These are phyloP conservation scores for Tapera naevia DNA, from an alignment of 2,797 vertebrate species.

Conservation along the genomic window DNA sequence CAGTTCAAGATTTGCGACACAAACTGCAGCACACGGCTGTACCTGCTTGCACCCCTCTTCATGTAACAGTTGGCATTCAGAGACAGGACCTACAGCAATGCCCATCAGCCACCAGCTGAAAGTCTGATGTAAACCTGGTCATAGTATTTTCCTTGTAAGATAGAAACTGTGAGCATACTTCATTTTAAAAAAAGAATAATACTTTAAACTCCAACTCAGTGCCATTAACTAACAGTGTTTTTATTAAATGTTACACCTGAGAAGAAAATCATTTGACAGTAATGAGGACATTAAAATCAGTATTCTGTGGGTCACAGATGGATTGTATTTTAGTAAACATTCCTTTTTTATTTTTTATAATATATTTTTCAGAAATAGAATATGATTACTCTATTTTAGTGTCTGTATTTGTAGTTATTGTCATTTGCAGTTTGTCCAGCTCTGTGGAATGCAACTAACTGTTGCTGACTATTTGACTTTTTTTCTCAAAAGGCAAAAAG, in stretches of 20 bases:
- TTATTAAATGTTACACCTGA: background rate
- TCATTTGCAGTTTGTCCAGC: background rate
- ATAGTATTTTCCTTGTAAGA: background rate
- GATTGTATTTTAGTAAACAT: background rate
- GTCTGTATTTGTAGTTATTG: background rate
- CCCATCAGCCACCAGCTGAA: background rate
- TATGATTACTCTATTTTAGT: background rate
- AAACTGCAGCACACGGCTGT: background rate
- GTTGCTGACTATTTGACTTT: background rate
- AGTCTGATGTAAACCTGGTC: background rate
- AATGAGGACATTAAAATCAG: background rate
- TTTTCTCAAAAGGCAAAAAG: background rate
- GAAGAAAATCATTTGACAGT: background rate
- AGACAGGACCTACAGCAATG: background rate
- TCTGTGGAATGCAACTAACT: background rate
- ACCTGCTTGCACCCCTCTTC: background rate
- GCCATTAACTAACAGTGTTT: background rate
- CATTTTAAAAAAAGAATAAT: background rate
- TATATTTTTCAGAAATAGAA: background rate
- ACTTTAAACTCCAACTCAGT: background rate
- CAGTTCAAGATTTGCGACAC: rapidly evolving
- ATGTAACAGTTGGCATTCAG: too few species aligned
- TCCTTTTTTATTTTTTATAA: background rate
- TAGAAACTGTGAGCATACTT: background rate
- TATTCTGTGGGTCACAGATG: background rate